Base-by-base conservation (phyloP, 2,113 vertebrate genomes). In the Percina caprodes region DNA sequence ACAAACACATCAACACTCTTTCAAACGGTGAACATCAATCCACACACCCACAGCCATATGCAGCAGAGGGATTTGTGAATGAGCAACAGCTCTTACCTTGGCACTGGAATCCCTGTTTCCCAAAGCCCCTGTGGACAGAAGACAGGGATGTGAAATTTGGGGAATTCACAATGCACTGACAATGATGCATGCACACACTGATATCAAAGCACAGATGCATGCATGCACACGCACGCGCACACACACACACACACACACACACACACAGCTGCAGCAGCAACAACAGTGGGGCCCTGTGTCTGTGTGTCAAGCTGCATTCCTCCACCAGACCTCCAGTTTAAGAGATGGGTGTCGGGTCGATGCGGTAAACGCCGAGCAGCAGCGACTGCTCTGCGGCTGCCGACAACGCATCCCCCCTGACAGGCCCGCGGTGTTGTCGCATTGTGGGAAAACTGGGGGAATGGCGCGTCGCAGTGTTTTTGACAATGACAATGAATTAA, bases 31-130 rank as follows among this genome's bases (percentile, higher is more conserved):
- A 81, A 83, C 85, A 85, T 84, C 79, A 82, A 46, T 77, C 68
- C 86, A 85, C 89, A 89, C 84, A 85, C 83, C 59, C 84, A 89
- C 89, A 90, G 45, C 30, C 84, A 87, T 82, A 89, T 80, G 69
- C 82, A 92, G 51, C 52, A 62, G 75, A 80, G 63, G 66, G 68
- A 90, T 87, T 90, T 90, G 83, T 86, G 90, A 89, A 80, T 81
- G 89, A 79, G 83, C 72, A 26, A 26, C 79, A 84, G 87, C 75
- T 84, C 93, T 91, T 91, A 95, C 94, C 94, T 95, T 95, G 94
- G 90, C 94, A 95, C 91, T 94, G 93, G 87, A 94, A 95, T 82
- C 94, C 94, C 86, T 95, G 94, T 68, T 95, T 95, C 23, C 92
- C 93, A 76, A 95, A 94, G 85, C 93, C 94, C 94, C 94, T 95